Percentiles rank a stretch among this genome's conserved stretches.
These are phyloP conservation scores for Garrulus glandarius DNA, from an alignment of 2,797 vertebrate genomes.

Conservation along the genomic window DNA sequence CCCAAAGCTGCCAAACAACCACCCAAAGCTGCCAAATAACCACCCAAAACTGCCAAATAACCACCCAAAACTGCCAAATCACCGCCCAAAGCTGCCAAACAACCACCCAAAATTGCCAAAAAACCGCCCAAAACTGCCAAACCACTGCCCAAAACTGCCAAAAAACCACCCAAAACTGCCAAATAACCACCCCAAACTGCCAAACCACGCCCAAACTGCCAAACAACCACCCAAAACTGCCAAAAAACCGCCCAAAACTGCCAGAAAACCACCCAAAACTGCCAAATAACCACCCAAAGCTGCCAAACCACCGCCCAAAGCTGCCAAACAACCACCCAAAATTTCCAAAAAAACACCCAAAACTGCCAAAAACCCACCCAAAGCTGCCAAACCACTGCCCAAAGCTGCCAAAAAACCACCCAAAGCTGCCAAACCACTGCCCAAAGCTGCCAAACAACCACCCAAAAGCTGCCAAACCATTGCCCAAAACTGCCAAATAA, in stretches of 20 bases:
- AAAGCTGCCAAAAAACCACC: not conserved
- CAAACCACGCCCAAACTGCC: not conserved
- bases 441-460: too few species aligned
- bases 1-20: rapidly evolving
- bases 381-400: not conserved
- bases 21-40: rapidly evolving
- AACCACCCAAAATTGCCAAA: rapidly evolving
- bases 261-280: rapidly evolving
- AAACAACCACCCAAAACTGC: rapidly evolving
- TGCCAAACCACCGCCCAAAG: rapidly evolving
- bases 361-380: too few species aligned
- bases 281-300: not conserved
- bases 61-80: rapidly evolving
- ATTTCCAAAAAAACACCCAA: rapidly evolving
- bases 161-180: rapidly evolving
- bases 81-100: rapidly evolving
- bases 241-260: rapidly evolving
- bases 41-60: rapidly evolving
- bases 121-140: rapidly evolving
- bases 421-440: rapidly evolving
- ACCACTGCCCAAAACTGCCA: rapidly evolving
- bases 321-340: rapidly evolving
- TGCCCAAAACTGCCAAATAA: too few species aligned
- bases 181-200: not conserved
- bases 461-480: too few species aligned